A percentile compares a stretch with the other conserved stretches of the same genome.
These are phyloP conservation scores for Dryobota labecula DNA, from an alignment of 2,888 invertebrate species.

Conservation along the genomic window DNA sequence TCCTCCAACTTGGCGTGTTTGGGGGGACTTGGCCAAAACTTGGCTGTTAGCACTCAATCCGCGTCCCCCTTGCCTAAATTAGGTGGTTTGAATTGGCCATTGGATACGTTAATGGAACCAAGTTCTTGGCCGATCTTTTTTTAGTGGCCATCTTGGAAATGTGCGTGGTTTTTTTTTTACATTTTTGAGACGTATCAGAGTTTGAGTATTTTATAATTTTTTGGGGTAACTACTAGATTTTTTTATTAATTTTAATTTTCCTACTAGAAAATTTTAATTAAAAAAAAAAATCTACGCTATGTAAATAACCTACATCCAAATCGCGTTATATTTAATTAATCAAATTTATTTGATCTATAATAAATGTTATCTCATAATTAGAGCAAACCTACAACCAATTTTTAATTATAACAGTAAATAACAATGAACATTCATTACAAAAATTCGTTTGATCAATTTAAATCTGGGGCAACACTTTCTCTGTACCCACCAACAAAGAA, in stretches of 20 bases:
- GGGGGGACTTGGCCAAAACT: slow-evolving; percentile 44
- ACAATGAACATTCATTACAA: slow-evolving; percentile 33
- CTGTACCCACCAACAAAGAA: slow-evolving; percentile 22
- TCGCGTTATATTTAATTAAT: neutral
- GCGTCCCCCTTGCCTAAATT: slow-evolving; percentile 54
- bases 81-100: slow-evolving; percentile 67
- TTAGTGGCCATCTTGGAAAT: slow-evolving; percentile 41
- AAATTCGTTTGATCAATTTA: slow-evolving; percentile 31
- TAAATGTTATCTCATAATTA: neutral
- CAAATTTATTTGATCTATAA: neutral
- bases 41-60: slow-evolving; percentile 64
- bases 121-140: slow-evolving; percentile 61
- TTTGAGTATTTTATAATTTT: neutral
- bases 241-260: no score
- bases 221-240: no score
- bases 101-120: slow-evolving; percentile 62
- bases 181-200: slow-evolving; percentile 4
- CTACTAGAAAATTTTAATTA: no score
- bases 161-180: slow-evolving; percentile 17
- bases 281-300: no score
- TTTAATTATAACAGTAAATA: slow-evolving; percentile 3
- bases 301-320: neutral
- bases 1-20: slow-evolving; percentile 36
- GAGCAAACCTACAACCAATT: neutral
- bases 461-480: slow-evolving; percentile 44